phyloP scores from a whole-genome alignment of 2,888 invertebrate genomes.

The Nycteola revayana region DNA sequence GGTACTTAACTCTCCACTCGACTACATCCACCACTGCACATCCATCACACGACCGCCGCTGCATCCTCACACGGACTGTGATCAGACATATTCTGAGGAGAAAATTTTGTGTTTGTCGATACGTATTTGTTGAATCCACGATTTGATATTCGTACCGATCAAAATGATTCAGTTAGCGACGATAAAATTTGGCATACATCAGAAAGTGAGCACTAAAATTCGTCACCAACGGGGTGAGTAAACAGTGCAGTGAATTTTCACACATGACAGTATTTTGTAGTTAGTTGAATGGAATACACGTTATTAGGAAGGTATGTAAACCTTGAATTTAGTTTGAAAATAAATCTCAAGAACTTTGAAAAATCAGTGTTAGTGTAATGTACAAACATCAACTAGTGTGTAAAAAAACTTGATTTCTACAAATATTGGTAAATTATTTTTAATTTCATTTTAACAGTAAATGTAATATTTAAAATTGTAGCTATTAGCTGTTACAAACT shows the following conservation, averaged over 20 bases:
- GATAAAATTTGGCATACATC: slow-evolving; percentile 84
- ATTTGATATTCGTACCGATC: slow-evolving; percentile 48
- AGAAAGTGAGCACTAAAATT: slow-evolving; percentile 78
- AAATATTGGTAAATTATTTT: too few species aligned
- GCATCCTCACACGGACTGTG: slow-evolving; percentile 42
- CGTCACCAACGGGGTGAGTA: slow-evolving; percentile 76
- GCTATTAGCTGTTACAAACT: too few species aligned
- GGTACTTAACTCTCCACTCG: slow-evolving; percentile 63
- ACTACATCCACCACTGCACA: slow-evolving; percentile 51
- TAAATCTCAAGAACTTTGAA: too few species aligned
- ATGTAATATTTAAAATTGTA: too few species aligned
- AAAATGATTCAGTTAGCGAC: slow-evolving; percentile 84
- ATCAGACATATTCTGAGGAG: slow-evolving; percentile 34
- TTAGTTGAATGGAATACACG: slow-evolving; percentile 23
- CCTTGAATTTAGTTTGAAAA: slow-evolving; percentile 1
- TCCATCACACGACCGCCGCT: slow-evolving; percentile 26
- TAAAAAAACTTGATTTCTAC: too few species aligned
- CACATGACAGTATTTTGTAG: slow-evolving; percentile 27
- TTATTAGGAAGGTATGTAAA: slow-evolving; percentile 35
- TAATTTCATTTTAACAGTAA: too few species aligned
- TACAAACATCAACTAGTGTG: too few species aligned
- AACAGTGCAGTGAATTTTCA: slow-evolving; percentile 71
- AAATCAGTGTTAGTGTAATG: too few species aligned
- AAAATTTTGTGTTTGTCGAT: slow-evolving; percentile 42
- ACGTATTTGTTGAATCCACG: slow-evolving; percentile 34